Percentiles rank a stretch among this genome's conserved stretches.
Conservation (phyloP, 35 echinoderm and acorn worm genomes). For the Stichopus chloronotus region DNA sequence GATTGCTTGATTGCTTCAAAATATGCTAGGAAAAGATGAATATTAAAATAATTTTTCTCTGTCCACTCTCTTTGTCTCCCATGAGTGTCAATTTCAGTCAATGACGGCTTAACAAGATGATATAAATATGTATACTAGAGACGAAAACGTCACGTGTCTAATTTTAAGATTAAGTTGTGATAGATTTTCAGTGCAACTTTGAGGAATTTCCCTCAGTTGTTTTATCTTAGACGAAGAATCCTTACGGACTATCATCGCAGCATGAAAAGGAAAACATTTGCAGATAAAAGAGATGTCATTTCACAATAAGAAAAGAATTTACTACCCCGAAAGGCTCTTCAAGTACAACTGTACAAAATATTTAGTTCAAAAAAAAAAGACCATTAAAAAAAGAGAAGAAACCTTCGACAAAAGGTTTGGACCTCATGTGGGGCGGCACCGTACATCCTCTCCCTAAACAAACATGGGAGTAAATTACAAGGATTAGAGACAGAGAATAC, state of each 20-base stretch:
- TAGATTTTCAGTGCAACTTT: neutral
- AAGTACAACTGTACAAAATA: too few relatives aligned
- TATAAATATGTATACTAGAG: neutral
- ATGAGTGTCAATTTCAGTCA: too few relatives aligned
- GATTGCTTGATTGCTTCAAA: too few relatives aligned
- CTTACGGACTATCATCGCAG: too few relatives aligned
- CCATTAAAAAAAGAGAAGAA: too few relatives aligned
- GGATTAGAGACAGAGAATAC: neutral
- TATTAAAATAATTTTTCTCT: too few relatives aligned
- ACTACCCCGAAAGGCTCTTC: too few relatives aligned
- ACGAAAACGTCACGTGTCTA: neutral
- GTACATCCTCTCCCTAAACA: slow-evolving; percentile 33
- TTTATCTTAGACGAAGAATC: too few relatives aligned
- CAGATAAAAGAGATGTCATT: neutral
- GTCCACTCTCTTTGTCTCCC: too few relatives aligned
- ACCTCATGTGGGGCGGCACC: slow-evolving; percentile 12
- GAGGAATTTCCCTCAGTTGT: neutral
- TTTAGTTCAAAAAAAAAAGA: too few relatives aligned
- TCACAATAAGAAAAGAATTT: neutral
- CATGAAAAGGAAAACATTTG: neutral
- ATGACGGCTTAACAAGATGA: too few relatives aligned
- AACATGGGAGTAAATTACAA: slow-evolving; percentile 19
- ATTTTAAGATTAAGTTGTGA: neutral
- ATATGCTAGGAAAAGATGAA: too few relatives aligned
- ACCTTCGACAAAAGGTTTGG: slow-evolving; percentile 21